A percentile compares a stretch with the other conserved stretches of the same genome.
These are phyloP conservation scores for Neosilurus mollespiculum DNA, from an alignment of 2,797 vertebrate species.

Conservation along the genomic window DNA sequence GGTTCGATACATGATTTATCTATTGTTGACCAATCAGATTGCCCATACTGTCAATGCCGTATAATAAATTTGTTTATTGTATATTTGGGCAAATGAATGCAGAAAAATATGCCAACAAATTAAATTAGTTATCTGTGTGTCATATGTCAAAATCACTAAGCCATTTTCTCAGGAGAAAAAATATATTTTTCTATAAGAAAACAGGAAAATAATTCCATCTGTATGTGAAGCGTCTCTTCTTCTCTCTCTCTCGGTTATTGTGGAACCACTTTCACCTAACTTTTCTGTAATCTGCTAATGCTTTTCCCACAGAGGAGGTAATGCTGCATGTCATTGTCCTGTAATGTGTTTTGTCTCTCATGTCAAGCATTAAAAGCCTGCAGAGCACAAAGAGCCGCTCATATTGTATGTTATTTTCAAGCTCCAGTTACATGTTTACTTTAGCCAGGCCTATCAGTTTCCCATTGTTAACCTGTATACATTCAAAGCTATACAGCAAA, in stretches of 20 bases:
- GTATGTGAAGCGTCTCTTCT: neutral
- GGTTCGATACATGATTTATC: no score
- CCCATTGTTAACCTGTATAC: constrained; percentile 16
- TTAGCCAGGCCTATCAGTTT: constrained; percentile 24
- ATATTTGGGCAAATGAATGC: neutral
- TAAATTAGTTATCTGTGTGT: neutral
- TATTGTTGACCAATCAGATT: no score
- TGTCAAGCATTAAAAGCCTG: constrained; percentile 25
- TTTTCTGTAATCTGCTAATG: constrained; percentile 1
- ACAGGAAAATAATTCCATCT: neutral
- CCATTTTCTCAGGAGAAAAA: neutral
- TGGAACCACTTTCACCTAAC: neutral
- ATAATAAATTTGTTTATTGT: neutral
- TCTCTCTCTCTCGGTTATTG: neutral
- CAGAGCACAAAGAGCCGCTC: neutral
- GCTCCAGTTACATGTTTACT: constrained; percentile 47
- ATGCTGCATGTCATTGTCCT: neutral
- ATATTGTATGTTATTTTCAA: constrained; percentile 3
- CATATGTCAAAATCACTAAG: neutral
- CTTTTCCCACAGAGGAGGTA: constrained; percentile 8
- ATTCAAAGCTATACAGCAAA: constrained; percentile 14
- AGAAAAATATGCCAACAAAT: neutral
- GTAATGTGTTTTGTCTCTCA: neutral
- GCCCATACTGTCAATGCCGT: no score
- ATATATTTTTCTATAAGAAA: neutral